Base-by-base conservation (phyloP, 2,797 vertebrate genomes). In the Falco columbarius region DNA sequence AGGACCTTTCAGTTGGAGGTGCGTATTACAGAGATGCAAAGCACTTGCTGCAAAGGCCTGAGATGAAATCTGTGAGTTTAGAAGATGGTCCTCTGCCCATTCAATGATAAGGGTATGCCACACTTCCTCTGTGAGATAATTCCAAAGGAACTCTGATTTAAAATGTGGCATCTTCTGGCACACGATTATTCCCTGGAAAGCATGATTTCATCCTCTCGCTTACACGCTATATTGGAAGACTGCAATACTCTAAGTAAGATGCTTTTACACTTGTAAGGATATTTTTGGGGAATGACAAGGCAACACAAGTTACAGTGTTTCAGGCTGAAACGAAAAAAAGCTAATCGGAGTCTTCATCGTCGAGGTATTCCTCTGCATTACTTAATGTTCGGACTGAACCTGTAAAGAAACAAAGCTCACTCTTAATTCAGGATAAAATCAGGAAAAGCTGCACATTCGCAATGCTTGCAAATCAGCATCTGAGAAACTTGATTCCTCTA, bases 321-420 rank as follows among this genome's bases (percentile, higher is more conserved):
- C 24, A 95, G 23, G 83, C 21, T 72, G 70, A 95, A 95, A 80
- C 36, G 4, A 36, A 61, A 56, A 84, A 91, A 76, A 90, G 82
- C 99, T 98, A 99, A 98, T 99, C 99, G 0, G 99, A 99, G 97
- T 99, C 99, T 97, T 99, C 99, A 38, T 99, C 99, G 12, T 99
- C 99, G 75, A 99, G 98, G 97, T 99, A 99, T 89, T 99, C 99
- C 75, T 99, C 99, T 9, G 99, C 99, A n/a, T 99, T 99, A 98
- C 99, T 99, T 96, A 98, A 98, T 93, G 98, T 98, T 95, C 99
- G 98, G 63, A 98, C 97, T 80, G 98, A 89, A 95, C 97, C 99
- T 99, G 96, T 29, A 89, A 97, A 84, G 40, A 95, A 95, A 95
- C 95, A 91, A 72, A 85, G 22, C 3, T 13, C 47, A 55, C 42